These are phyloP conservation scores for Dione vanillae DNA, from an alignment of 2,888 invertebrate species.

Conservation along the genomic window DNA sequence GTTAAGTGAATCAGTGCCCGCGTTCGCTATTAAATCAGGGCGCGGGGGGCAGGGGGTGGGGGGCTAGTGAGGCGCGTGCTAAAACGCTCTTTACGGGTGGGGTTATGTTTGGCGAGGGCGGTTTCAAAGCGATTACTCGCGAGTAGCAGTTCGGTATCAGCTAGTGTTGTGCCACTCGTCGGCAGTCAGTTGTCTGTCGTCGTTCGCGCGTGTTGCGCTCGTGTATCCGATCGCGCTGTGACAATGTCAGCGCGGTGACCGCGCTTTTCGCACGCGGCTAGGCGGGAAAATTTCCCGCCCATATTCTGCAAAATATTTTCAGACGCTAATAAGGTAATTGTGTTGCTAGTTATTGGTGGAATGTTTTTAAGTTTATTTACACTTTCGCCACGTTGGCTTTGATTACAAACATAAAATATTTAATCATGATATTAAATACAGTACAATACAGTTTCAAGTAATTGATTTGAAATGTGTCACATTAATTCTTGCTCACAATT, in stretches of 20 bases:
- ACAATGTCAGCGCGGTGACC: conserved; percentile 77
- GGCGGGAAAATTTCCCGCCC: conserved; percentile 83
- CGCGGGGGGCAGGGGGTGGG: conserved; percentile 78
- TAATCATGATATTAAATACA: too few relatives aligned
- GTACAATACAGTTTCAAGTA: too few relatives aligned
- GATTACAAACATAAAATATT: too few relatives aligned
- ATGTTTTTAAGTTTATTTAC: neutral
- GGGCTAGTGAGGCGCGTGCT: conserved; percentile 75
- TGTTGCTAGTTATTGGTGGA: neutral
- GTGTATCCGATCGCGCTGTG: conserved; percentile 62
- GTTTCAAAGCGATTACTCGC: conserved; percentile 74
- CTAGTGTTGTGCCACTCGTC: conserved; percentile 51
- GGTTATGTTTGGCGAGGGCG: conserved; percentile 83
- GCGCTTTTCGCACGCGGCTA: conserved; percentile 69
- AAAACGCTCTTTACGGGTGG: conserved; percentile 83
- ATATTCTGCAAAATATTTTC: conserved; percentile 81
- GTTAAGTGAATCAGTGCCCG: conserved; percentile 84
- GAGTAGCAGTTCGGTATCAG: conserved; percentile 52
- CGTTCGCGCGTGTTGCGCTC: conserved; percentile 64
- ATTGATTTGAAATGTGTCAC: too few relatives aligned
- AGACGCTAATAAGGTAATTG: conserved; percentile 83
- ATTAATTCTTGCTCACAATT: too few relatives aligned
- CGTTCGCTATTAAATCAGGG: conserved; percentile 83
- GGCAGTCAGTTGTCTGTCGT: conserved; percentile 64
- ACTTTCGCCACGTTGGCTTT: neutral